A percentile compares a stretch with the other conserved stretches of the same genome.
phyloP scores from a whole-genome alignment of 2,113 vertebrate species.

The Ictalurus furcatus region DNA sequence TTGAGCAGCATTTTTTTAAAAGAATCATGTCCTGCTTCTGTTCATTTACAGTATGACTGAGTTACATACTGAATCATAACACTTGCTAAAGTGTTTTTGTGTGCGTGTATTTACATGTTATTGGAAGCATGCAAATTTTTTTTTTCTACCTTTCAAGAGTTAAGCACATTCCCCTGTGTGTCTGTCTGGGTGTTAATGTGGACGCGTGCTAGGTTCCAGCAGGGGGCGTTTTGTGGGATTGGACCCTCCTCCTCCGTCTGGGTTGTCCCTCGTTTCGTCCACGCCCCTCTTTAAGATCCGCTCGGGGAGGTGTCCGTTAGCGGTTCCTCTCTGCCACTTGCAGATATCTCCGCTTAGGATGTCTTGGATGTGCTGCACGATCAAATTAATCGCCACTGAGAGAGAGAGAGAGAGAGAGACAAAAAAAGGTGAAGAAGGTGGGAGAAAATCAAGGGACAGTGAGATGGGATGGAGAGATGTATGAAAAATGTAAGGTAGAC shows the following conservation, averaged over 20 bases:
- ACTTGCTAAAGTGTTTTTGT: slow-evolving; percentile 1
- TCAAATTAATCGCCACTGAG: slow-evolving; percentile 95
- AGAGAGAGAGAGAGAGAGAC: neutral
- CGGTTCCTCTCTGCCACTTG: slow-evolving; percentile 84
- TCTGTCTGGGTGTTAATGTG: slow-evolving; percentile 75
- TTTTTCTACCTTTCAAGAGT: slow-evolving; percentile 7
- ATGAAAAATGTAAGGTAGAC: neutral
- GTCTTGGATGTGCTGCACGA: slow-evolving; percentile 98
- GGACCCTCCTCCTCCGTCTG: slow-evolving; percentile 56
- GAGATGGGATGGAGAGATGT: neutral
- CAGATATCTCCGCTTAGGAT: slow-evolving; percentile 92
- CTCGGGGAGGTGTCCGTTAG: slow-evolving; percentile 73
- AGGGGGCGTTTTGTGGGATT: slow-evolving; percentile 79
- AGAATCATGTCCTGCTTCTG: neutral
- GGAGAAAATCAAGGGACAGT: neutral
- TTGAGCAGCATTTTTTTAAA: neutral
- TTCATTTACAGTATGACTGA: neutral
- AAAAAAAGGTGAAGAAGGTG: too few species aligned
- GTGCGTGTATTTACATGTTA: neutral
- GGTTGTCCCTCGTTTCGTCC: slow-evolving; percentile 72
- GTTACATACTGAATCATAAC: neutral
- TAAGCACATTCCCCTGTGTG: neutral
- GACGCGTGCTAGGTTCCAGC: slow-evolving; percentile 91
- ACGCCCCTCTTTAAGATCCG: slow-evolving; percentile 80
- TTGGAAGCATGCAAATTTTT: slow-evolving; percentile 31